Base-by-base conservation (phyloP, 2,797 vertebrate species). In the Ctenopoma kingsleyae region DNA sequence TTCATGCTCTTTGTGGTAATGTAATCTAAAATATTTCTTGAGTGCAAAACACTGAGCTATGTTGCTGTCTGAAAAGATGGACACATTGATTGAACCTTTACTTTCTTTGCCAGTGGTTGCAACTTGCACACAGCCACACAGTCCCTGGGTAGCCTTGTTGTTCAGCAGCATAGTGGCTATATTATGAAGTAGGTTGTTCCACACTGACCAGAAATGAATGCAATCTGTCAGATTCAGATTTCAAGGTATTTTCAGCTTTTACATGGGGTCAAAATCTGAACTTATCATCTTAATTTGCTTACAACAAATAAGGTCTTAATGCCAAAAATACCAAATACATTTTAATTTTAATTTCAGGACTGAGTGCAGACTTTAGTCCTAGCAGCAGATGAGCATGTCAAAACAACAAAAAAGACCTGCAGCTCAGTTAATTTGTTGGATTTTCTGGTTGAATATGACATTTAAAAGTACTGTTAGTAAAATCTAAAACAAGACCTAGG, bases 151-250 rank as follows among this genome's bases (percentile, higher is more conserved):
- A 50, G 25, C 22, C 57, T 78, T 52, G 48, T 46, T 70, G 66
- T 56, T 82, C 46, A 74, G 57, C 19, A 65, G 3, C 25, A 27
- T 15, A 47, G 62, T 40, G 53, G 47, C 17, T 71, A 76, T 80
- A 80, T 72, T 78, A 57, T 70, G 27, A 61, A 36, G 52, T 35
- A n/a, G 53, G 38, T 23, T 60, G 52, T 32, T 81, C 58, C 50
- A 35, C 17, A 15, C 35, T 71, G 61, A 61, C 48, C 38, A 61
- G n/a, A 46, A 53, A 57, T 58, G n/a, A 74, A 67, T 67, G 16
- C 30, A 78, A 32, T 65, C 38, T 55, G 53, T 55, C 49, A 57
- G n/a, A 6, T 63, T 3, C 22, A 82, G 49, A 62, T 71, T 65
- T 71, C 36, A 50, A 67, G 36, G 40, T 49, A 52, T 56, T 73